Evolutionary conservation across 2,797 vertebrate species (phyloP), one percentile per base, ranked within the genome.

Genomic region (Moxostoma hubbsi): DNA sequence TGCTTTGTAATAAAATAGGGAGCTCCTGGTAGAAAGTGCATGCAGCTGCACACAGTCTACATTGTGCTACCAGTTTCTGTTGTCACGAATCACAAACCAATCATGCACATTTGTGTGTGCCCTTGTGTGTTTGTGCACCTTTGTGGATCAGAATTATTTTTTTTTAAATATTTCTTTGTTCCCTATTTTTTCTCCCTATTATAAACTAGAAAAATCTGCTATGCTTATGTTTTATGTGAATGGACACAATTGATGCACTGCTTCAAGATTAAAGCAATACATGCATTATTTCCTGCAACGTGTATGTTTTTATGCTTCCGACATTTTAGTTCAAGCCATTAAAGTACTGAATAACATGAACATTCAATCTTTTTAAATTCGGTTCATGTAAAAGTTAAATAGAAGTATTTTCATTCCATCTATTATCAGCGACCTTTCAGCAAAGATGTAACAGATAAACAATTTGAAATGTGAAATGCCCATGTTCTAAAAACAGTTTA

Each of bases 261-360:
- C 66, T 77, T 36, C 6, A 43, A 77, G 10, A 69, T 47, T 54
- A 62, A 62, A 70, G 75, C 75, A 77, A 77, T 77, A 62, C 36
- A 13, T 13, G 61, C 57, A 54, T 69, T 53, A 47, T 59, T 70
- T 62, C 15, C 24, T 62, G 36, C 53, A 36, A 36, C n/a, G 63
- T 69, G 55, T 24, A 24, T 2, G 24, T 61, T 47, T 62, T 65
- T 77, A 77, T 61, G 55, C 64, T 16, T 61, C 75, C 11, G n/a
- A n/a, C 36, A 47, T 57, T 57, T 75, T n/a, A 43, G 12, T 9
- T 47, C 15, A 18, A 36, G 36, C 36, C 36, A 36, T 10, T 65
- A 62, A 77, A 36, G 36, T 36, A 36, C 36, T 36, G 3, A 36
- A 36, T 4, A 36, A 36, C 36, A 36, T 36, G 36, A 36, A 36